Percentiles rank a stretch among this genome's conserved stretches.
phyloP scores from a whole-genome alignment of 2,113 vertebrate genomes.

The Nesogale talazaci region DNA sequence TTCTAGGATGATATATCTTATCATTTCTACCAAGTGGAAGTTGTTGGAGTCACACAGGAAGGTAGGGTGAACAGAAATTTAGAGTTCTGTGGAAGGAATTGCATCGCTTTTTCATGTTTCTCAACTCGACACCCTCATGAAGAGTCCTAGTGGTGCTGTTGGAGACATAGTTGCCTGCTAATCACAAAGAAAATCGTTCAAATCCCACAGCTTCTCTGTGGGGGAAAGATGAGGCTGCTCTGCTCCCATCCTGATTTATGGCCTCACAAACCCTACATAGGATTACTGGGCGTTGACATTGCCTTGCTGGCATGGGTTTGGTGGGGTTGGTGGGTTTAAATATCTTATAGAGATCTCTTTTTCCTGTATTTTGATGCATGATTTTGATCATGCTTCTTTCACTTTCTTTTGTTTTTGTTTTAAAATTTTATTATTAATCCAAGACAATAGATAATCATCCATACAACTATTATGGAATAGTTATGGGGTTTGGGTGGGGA shows the following conservation, averaged over 20 bases:
- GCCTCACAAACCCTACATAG: no score
- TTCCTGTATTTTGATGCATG: not conserved
- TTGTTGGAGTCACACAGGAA: not conserved
- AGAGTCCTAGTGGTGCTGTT: no score
- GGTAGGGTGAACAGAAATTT: not conserved
- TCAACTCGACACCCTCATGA: not conserved
- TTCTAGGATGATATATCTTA: not conserved
- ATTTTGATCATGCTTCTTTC: not conserved
- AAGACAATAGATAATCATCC: not conserved
- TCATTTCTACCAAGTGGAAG: not conserved
- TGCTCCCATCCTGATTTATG: no score
- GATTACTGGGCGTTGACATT: no score
- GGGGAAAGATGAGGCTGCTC: no score
- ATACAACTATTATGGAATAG: not conserved
- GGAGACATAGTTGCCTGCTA: no score
- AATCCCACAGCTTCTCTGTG: no score
- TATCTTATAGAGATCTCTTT: not conserved
- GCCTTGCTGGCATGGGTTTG: no score
- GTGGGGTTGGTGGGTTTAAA: no score
- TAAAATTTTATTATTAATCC: not conserved
- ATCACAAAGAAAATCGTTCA: no score
- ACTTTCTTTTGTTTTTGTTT: not conserved
- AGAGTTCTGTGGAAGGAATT: not conserved
- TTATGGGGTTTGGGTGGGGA: no score
- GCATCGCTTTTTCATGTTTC: not conserved